Base-by-base conservation (phyloP, 2,888 invertebrate species). In the Trissolcus brochymenae region DNA sequence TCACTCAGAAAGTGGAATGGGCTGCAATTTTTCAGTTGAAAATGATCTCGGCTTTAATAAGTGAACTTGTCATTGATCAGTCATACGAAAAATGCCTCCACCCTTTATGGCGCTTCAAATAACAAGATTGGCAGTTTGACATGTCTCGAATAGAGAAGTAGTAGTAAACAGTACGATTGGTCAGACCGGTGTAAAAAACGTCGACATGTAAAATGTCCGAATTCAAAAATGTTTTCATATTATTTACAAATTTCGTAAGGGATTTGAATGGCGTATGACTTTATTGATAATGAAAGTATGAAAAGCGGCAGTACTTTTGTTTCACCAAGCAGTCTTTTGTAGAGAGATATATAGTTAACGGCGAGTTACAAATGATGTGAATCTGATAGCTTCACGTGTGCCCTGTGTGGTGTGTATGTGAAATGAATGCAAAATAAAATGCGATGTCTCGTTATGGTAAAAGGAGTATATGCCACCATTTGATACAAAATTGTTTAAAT, bases 291-390 rank as follows among this genome's bases (percentile, higher is more conserved):
- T 81, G 76, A 80, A 76, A 81, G 78, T 78, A 80, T 80, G 80
- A 74, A 81, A 78, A 80, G 80, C 80, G 82, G 78, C 81, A 78
- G 81, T 80, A 83, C 79, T 78, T 72, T 72, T 66, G 73, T 75
- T 81, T 82, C 83, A 79, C 83, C 82, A 84, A 84, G 86, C 87
- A 87, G 87, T 87, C 86, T 87, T 87, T 85, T 86, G 80, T 79
- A 82, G 82, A 81, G 9, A 17, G 17, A 51, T 51, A 80, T 81
- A 80, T 80, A 82, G 65, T 81, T 81, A 79, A 75, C 67, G 79
- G 80, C 73, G 79, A 82, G 82, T 81, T 61, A 14, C 41, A 9
- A 79, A 76, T 82, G 84, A 81, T 79, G 80, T 82, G 79, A 81
- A 60, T 41, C 66, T 79, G 74, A 49, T 82, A 84, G 83, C 83